phyloP scores from a whole-genome alignment of 1,140 invertebrate genomes.

The Pinna nobilis region DNA sequence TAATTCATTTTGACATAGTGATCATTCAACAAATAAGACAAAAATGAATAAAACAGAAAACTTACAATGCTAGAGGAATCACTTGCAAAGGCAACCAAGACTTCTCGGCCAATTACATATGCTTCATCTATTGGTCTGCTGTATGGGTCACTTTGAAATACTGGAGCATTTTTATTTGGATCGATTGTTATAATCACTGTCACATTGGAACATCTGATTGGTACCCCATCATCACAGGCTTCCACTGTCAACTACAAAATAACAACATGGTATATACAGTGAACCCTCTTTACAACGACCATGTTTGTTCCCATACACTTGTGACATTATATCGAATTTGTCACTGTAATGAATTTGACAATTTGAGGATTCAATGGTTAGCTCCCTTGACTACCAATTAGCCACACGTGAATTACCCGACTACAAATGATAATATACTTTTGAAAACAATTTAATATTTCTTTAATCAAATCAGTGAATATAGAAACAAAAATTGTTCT shows the following conservation, averaged over 20 bases:
- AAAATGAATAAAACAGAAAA: too few species aligned
- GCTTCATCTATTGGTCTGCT: conserved; percentile 41
- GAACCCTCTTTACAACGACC: too few species aligned
- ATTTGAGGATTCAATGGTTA: background rate
- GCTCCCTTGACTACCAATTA: too few species aligned
- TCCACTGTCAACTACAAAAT: conserved; percentile 81
- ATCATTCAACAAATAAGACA: background rate
- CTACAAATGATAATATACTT: too few species aligned
- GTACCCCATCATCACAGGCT: conserved; percentile 89
- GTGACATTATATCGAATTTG: too few species aligned
- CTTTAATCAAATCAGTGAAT: too few species aligned
- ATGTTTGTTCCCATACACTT: too few species aligned
- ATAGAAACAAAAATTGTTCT: too few species aligned
- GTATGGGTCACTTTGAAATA: conserved; percentile 79
- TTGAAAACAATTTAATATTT: background rate
- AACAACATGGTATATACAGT: conserved; percentile 13
- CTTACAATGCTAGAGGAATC: conserved; percentile 37
- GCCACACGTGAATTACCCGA: too few species aligned
- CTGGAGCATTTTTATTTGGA: conserved; percentile 85
- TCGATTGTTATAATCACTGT: conserved; percentile 85
- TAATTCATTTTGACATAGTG: background rate
- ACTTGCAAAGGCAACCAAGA: conserved; percentile 30
- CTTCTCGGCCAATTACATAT: background rate
- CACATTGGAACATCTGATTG: conserved; percentile 89
- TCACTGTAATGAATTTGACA: too few species aligned